Percentiles rank a stretch among this genome's conserved stretches.
phyloP scores from a whole-genome alignment of 2,888 invertebrate genomes.

The Napeogenes sylphis region DNA sequence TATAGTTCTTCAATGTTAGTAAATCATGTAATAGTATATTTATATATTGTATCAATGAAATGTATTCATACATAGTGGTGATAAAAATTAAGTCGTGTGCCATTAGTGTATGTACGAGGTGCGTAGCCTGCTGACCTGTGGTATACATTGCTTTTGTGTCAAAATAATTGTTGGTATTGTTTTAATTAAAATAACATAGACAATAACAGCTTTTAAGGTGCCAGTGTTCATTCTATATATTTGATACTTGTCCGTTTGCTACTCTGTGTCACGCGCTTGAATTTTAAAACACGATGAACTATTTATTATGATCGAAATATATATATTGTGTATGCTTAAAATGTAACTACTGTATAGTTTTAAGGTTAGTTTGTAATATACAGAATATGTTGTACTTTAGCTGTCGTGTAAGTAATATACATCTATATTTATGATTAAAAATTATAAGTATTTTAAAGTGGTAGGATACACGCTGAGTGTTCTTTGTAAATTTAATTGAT shows the following conservation, averaged over 20 bases:
- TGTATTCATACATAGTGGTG: conserved; percentile 18
- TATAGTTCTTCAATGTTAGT: too few species aligned
- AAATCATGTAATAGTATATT: neutral
- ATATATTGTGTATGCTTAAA: conserved; percentile 48
- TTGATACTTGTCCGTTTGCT: conserved; percentile 39
- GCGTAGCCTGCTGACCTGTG: conserved; percentile 22
- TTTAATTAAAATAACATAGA: conserved; percentile 35
- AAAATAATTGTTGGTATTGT: conserved; percentile 10
- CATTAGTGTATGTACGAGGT: conserved; percentile 48
- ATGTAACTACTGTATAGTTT: conserved; percentile 62
- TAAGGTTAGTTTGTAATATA: conserved; percentile 65
- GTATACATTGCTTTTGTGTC: conserved; percentile 21
- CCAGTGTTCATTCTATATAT: conserved; percentile 54
- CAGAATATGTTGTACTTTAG: conserved; percentile 61
- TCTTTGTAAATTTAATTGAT: conserved; percentile 71
- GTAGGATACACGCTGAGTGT: conserved; percentile 66
- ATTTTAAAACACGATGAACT: conserved; percentile 40
- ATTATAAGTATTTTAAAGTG: conserved; percentile 63
- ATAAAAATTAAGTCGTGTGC: conserved; percentile 42
- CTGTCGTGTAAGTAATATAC: conserved; percentile 58
- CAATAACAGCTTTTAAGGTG: conserved; percentile 56
- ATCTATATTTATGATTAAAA: conserved; percentile 71
- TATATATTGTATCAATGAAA: conserved; percentile 1
- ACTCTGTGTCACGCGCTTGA: conserved; percentile 44
- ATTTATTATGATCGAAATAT: conserved; percentile 48